Conservation (phyloP, 2,888 invertebrate species). For the Drosophila infuscata region DNA sequence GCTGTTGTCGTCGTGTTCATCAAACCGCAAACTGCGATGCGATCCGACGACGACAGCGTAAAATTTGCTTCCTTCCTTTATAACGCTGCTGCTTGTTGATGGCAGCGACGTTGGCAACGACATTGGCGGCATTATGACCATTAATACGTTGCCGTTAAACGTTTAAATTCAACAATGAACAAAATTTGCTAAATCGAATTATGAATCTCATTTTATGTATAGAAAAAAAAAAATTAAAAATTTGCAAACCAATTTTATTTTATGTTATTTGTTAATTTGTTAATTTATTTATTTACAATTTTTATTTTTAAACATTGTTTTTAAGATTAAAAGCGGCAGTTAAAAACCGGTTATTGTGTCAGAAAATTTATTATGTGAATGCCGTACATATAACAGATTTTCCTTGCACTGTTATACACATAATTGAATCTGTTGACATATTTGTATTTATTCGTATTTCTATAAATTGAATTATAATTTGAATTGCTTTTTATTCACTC, state of each 20-base stretch:
- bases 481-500: constrained; percentile 45
- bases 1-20: constrained; percentile 54
- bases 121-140: constrained; percentile 2
- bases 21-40: constrained; percentile 50
- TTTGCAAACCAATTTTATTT: not conserved
- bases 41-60: constrained; percentile 34
- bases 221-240: not conserved
- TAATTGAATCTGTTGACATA: constrained; percentile 8
- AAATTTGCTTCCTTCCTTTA: constrained; percentile 57
- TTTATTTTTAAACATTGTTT: not conserved
- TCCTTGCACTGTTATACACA: constrained; percentile 4
- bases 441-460: constrained; percentile 8
- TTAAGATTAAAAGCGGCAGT: not conserved
- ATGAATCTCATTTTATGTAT: not conserved
- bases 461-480: constrained; percentile 22
- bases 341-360: constrained; percentile 4
- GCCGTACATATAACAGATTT: not conserved
- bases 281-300: not conserved
- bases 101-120: constrained; percentile 16
- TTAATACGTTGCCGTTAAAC: constrained; percentile 30
- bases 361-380: not conserved
- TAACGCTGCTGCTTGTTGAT: constrained; percentile 8
- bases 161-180: constrained; percentile 7
- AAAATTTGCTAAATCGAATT: not conserved
- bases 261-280: not conserved